Evolutionary conservation across 2,797 vertebrate species (phyloP), one percentile per base, ranked within the genome.

Genomic region (Gastrophryne carolinensis): DNA sequence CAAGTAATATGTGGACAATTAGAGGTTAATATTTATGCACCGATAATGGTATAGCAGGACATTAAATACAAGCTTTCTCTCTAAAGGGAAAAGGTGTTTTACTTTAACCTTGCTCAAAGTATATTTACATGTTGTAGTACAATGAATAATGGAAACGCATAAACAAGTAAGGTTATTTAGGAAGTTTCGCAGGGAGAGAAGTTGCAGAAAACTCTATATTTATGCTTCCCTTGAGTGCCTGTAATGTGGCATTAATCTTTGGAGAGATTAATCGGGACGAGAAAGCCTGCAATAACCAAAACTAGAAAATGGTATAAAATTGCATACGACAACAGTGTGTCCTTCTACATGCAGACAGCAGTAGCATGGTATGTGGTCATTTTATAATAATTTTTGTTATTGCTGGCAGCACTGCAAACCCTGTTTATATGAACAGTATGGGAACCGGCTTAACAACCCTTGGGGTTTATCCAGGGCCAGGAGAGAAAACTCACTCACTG

Each of bases 91-190:
- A 53, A 57, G 77, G 53, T 58, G 68, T 77, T 83, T 60, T 75
- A 72, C 75, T 79, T 83, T 85, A 85, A 85, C 81, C 80, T 86
- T 81, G 78, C 50, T 50, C 44, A 81, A 83, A 63, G 54, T 67
- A 11, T 83, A 78, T 81, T 83, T 84, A 79, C 79, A 65, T 81
- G 37, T 56, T 80, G 75, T 75, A 81, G 64, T 81, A 35, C 72
- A 5, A 84, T 84, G 80, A 86, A 84, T 84, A 84, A 85, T 84
- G 44, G 79, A 85, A 80, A 4, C 49, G 72, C 4, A 30, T 65
- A 30, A 63, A 32, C 0, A 0, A 26, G 32, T 80, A 71, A 80
- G 79, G 81, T 85, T 81, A 78, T 83, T 83, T 83, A 83, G 80
- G 81, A 83, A 82, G 79, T 81, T 83, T 77, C 37, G 29, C 67